Base-by-base conservation (phyloP, 2,113 vertebrate genomes). In the Vireo altiloquus region DNA sequence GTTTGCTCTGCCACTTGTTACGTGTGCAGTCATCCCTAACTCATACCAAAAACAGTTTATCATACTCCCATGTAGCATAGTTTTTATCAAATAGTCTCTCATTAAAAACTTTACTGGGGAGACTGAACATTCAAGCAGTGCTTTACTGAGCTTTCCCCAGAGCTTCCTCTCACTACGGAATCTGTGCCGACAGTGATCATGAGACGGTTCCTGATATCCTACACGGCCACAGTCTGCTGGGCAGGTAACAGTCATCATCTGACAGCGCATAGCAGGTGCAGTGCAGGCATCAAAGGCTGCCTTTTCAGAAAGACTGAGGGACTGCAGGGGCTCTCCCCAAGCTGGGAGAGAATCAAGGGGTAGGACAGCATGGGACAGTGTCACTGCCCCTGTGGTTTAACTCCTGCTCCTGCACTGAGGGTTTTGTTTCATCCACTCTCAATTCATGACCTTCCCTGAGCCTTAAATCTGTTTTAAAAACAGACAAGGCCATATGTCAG, bases 1-100 rank as follows among this genome's bases (percentile, higher is more conserved):
- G 54, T 91, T 94, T 91, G 82, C 92, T 92, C 69, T 70, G 54
- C 35, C 61, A 64, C 90, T 96, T 97, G 70, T 79, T 95, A 94
- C 63, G 0, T 92, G 82, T 91, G 81, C 57, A 82, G 70, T 91
- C 64, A 93, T 79, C 93, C 86, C 75, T 80, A 74, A 49, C 66
- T 81, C 70, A 15, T 74, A 87, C 66, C 53, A 82, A 65, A 74
- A 95, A 3, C 59, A 53, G 82, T 94, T 95, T 75, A 87, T 82
- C 91, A 81, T 89, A 21, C 47, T 80, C 74, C 65, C 37, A 10
- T 42, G 31, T 83, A 80, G 83, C 93, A 61, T 79, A 61, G n/a
- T 69, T 89, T 91, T 86, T 74, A 44, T 66, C 64, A 71, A 50
- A 53, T 59, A 6, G 69, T 68, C 56, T 82, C 63, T 92, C 84